A percentile compares a stretch with the other conserved stretches of the same genome.
These are phyloP conservation scores for Phenganax stokvisi DNA, from an alignment of 92 coral and sea anemone species.

Conservation along the genomic window DNA sequence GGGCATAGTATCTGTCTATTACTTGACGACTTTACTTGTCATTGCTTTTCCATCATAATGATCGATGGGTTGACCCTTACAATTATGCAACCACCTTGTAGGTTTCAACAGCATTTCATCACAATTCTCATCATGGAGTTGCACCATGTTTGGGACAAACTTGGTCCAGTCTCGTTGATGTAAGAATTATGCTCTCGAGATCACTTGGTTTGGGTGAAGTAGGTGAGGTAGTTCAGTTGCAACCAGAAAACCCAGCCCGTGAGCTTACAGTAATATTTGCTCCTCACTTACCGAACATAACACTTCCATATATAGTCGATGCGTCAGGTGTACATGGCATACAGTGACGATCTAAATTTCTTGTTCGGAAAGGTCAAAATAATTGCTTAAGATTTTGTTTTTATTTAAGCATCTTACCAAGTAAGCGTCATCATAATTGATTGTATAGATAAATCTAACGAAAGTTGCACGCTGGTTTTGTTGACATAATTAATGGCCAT, in stretches of 20 bases:
- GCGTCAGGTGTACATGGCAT: conserved; percentile 70
- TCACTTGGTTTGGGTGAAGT: conserved; percentile 8
- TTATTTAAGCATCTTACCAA: no score
- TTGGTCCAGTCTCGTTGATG: conserved; percentile 80
- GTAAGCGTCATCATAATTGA: no score
- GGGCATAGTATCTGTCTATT: not conserved
- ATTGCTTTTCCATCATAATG: not conserved
- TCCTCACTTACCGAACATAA: conserved; percentile 64
- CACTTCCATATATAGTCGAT: conserved; percentile 64
- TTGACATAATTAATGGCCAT: no score
- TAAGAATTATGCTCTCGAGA: conserved; percentile 72
- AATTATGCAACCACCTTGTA: not conserved
- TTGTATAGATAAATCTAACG: no score
- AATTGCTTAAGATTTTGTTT: no score
- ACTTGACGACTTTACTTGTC: no score
- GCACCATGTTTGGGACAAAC: conserved; percentile 89
- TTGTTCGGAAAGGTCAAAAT: no score
- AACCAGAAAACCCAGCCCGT: conserved; percentile 40
- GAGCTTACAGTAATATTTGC: conserved; percentile 69
- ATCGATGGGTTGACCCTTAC: no score
- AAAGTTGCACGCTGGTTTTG: no score
- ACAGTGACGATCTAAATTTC: no score
- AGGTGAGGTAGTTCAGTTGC: not conserved
- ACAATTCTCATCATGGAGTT: conserved; percentile 32
- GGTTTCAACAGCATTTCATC: conserved; percentile 1